These are phyloP conservation scores for Botia kubotai DNA, from an alignment of 2,797 vertebrate genomes.

Conservation along the genomic window DNA sequence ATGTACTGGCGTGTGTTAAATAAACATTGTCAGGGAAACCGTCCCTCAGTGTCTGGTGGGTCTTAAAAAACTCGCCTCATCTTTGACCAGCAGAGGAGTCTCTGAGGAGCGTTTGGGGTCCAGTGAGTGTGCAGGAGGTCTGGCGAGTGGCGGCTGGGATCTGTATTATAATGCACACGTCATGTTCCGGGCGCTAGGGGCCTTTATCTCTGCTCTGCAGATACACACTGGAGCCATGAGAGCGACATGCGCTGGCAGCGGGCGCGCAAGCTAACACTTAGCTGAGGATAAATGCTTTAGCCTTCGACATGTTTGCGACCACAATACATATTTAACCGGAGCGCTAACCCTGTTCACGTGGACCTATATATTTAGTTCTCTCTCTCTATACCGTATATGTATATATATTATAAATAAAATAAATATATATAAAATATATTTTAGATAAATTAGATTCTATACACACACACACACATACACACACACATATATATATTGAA, in stretches of 20 bases:
- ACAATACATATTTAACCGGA: constrained; percentile 22
- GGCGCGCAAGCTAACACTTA: neutral
- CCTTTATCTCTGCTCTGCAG: constrained; percentile 37
- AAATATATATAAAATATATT: too few relatives aligned
- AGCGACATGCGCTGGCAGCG: neutral
- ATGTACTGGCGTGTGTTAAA: constrained; percentile 16
- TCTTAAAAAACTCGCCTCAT: too few relatives aligned
- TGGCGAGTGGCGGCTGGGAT: constrained; percentile 25
- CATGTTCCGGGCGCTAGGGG: constrained; percentile 22
- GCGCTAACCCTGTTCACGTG: neutral
- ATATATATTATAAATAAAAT: too few relatives aligned
- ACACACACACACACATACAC: too few relatives aligned
- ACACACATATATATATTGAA: too few relatives aligned
- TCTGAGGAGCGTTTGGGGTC: constrained; percentile 3
- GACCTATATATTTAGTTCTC: neutral
- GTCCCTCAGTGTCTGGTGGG: neutral
- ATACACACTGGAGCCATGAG: neutral
- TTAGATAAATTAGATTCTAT: too few relatives aligned
- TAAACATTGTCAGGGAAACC: constrained; percentile 38
- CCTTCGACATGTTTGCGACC: neutral
- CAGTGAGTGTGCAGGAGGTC: constrained; percentile 24
- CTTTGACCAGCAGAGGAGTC: neutral
- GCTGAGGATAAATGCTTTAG: neutral
- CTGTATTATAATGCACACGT: constrained; percentile 24
- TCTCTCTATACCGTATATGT: too few relatives aligned